Conservation (phyloP, 2,888 invertebrate genomes). For the Apotomis betuletana region DNA sequence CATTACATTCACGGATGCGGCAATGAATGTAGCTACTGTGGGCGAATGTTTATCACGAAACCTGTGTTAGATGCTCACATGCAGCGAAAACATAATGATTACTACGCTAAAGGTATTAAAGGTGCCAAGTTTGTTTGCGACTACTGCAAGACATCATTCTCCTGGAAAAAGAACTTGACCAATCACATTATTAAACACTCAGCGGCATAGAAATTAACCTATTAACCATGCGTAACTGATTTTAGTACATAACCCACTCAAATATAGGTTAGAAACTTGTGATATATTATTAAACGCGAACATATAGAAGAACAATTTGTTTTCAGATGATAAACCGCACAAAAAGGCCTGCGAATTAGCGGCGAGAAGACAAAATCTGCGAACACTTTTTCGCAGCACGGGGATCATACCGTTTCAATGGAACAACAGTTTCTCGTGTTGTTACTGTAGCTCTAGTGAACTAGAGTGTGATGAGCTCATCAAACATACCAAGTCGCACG, state of each 20-base stretch:
- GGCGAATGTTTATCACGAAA: background rate
- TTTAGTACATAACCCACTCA: background rate
- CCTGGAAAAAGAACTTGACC: constrained; percentile 19
- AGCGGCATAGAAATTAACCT: background rate
- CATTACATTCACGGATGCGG: background rate
- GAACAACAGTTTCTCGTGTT: constrained; percentile 25
- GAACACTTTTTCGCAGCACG: constrained; percentile 37
- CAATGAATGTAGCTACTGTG: background rate
- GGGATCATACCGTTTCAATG: constrained; percentile 35
- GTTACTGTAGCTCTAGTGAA: constrained; percentile 21
- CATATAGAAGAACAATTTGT: constrained; percentile 39
- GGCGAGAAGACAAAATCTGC: constrained; percentile 36
- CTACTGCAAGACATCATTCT: constrained; percentile 18
- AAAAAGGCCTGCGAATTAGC: constrained; percentile 39
- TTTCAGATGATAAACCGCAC: constrained; percentile 40
- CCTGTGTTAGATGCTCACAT: background rate
- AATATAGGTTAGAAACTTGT: constrained; percentile 18
- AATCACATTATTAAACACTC: constrained; percentile 15
- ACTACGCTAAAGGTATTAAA: background rate
- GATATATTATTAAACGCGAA: constrained; percentile 26
- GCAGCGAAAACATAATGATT: background rate
- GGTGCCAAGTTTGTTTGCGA: constrained; percentile 1
- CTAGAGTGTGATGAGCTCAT: constrained; percentile 23
- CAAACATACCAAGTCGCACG: constrained; percentile 35
- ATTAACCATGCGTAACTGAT: background rate